phyloP scores from a whole-genome alignment of 2,797 vertebrate genomes.

The Emydoidea blandingii region DNA sequence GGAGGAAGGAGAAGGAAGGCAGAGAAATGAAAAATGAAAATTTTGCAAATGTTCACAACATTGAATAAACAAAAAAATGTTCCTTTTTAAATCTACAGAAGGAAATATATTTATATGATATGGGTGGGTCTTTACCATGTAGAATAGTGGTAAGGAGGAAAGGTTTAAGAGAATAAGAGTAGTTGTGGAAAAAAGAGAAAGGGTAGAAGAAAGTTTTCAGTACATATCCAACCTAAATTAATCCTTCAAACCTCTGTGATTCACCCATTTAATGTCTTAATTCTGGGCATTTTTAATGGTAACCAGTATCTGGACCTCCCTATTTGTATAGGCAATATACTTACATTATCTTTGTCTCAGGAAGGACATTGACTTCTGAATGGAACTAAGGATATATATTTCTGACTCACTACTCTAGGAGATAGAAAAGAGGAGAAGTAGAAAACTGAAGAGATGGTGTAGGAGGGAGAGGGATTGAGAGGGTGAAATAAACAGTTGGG shows the following conservation, averaged over 20 bases:
- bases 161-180: neutral
- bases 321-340: constrained; percentile 1
- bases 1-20: too few relatives aligned
- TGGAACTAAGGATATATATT: neutral
- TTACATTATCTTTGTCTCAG: neutral
- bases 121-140: too few relatives aligned
- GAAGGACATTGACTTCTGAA: neutral
- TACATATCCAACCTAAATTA: neutral
- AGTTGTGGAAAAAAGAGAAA: neutral
- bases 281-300: neutral
- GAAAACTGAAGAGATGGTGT: neutral
- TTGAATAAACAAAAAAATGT: neutral
- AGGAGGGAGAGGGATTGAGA: neutral
- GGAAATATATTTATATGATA: too few relatives aligned
- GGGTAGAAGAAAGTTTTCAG: neutral
- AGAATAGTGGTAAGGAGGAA: neutral
- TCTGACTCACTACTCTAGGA: neutral
- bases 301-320: neutral
- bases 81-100: neutral
- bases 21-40: too few relatives aligned
- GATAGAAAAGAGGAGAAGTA: neutral
- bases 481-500: constrained; percentile 22
- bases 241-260: neutral
- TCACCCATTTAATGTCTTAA: neutral
- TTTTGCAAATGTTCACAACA: neutral